Evolutionary conservation across 2,888 invertebrate species (phyloP).

Genomic region (Stegana nigrithorax): DNA sequence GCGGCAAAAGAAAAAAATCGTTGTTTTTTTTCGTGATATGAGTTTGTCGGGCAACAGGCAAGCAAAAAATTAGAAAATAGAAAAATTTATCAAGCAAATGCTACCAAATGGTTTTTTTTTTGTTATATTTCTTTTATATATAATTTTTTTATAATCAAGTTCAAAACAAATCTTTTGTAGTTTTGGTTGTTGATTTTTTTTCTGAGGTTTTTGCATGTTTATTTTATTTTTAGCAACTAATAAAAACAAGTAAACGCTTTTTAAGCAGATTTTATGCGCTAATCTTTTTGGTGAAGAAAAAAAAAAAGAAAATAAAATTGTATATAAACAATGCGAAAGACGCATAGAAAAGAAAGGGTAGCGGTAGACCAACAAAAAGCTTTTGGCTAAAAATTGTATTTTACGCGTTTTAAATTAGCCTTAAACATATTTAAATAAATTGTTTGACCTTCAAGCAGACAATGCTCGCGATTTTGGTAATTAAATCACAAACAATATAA

Average conservation of each 20-base stretch:
- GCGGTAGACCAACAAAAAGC: too few species aligned
- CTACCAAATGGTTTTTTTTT: background rate
- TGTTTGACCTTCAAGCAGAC: background rate
- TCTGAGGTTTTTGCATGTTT: constrained; percentile 8
- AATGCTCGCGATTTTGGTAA: background rate
- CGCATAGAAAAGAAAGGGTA: background rate
- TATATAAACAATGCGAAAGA: background rate
- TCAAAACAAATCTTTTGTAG: background rate
- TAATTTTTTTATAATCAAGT: too few species aligned
- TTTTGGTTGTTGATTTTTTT: constrained; percentile 10
- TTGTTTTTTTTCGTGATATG: background rate
- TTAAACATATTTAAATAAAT: constrained; percentile 1
- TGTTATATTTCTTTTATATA: background rate
- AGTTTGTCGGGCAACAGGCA: background rate
- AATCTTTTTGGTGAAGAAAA: background rate
- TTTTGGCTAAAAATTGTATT: constrained; percentile 13
- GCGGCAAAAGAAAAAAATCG: background rate
- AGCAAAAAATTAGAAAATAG: background rate
- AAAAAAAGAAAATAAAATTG: background rate
- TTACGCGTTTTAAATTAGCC: constrained; percentile 60
- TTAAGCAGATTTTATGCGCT: background rate
- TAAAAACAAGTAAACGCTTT: constrained; percentile 15
- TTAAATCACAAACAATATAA: background rate
- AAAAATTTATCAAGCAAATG: constrained; percentile 5
- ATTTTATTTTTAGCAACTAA: constrained; percentile 18